These are phyloP conservation scores for Amniataba percoides DNA, from an alignment of 2,797 vertebrate genomes.

Conservation along the genomic window DNA sequence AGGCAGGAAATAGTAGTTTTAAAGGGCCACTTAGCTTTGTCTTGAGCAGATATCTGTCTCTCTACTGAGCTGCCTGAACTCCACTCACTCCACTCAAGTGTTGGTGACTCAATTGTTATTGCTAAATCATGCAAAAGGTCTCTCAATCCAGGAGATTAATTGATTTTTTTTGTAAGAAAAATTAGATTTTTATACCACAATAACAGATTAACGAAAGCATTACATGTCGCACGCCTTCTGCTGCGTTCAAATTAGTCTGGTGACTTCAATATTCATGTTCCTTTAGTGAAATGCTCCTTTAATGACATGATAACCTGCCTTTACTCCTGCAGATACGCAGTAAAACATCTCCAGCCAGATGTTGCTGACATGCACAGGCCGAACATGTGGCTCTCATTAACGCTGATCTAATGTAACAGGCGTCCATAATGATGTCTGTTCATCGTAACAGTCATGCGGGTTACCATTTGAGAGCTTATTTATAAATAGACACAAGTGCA, in stretches of 20 bases:
- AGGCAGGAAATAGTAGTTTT: slow-evolving; percentile 65
- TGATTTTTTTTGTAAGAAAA: not conserved
- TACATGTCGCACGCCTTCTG: not conserved
- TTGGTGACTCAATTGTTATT: not conserved
- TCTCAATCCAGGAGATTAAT: too few species aligned
- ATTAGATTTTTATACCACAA: not conserved
- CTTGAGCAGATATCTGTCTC: not conserved
- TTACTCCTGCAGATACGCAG: not conserved
- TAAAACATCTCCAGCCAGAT: slow-evolving; percentile 7
- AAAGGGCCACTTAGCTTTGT: slow-evolving; percentile 38
- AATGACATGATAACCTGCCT: not conserved
- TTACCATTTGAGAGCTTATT: not conserved
- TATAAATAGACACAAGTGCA: not conserved
- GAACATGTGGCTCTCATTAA: slow-evolving; percentile 16
- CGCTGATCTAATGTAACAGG: not conserved
- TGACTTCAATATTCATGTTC: not conserved
- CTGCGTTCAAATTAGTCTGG: not conserved
- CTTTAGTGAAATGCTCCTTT: not conserved
- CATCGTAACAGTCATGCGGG: not conserved
- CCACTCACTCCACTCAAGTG: not conserved
- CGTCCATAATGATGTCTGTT: not conserved
- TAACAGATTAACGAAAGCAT: too few species aligned
- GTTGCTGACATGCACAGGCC: not conserved
- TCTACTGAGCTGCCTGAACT: not conserved
- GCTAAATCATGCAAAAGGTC: not conserved